phyloP scores from a whole-genome alignment of 1,140 invertebrate genomes.

The Camponotus floridanus region DNA sequence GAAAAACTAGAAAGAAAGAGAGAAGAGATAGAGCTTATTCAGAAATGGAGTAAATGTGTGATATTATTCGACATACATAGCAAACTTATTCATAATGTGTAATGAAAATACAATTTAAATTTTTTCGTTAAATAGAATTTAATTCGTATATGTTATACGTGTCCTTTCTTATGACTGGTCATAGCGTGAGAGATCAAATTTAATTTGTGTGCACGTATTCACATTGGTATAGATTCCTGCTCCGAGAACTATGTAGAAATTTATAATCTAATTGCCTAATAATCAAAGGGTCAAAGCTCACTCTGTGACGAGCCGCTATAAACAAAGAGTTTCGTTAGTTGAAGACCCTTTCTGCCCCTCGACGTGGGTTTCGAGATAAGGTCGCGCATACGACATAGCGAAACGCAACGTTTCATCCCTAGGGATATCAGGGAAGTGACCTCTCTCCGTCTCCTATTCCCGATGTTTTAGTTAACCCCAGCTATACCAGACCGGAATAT shows the following conservation, averaged over 20 bases:
- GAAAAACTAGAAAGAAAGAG: background rate
- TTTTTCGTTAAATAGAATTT: background rate
- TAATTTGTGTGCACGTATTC: background rate
- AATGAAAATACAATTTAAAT: conserved; percentile 6
- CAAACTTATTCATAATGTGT: background rate
- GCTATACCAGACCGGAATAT: conserved; percentile 82
- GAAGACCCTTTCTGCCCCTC: background rate
- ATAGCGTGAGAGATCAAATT: background rate
- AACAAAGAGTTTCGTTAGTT: conserved; percentile 60
- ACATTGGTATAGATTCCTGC: background rate
- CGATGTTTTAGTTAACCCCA: conserved; percentile 78
- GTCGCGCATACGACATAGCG: conserved; percentile 72
- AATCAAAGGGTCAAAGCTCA: conserved; percentile 19
- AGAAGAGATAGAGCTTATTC: background rate
- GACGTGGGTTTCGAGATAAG: conserved; percentile 79
- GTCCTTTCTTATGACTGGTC: background rate
- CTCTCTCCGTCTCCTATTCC: conserved; percentile 73
- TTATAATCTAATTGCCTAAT: conserved; percentile 18
- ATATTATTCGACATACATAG: background rate
- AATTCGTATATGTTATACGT: background rate
- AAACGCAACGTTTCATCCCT: conserved; percentile 79
- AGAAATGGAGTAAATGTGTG: background rate
- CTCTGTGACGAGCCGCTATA: conserved; percentile 5
- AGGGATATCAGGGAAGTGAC: conserved; percentile 83
- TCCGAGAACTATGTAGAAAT: conserved; percentile 3